Conservation (phyloP, 2,888 invertebrate genomes). For the Ptychoptera contaminata region DNA sequence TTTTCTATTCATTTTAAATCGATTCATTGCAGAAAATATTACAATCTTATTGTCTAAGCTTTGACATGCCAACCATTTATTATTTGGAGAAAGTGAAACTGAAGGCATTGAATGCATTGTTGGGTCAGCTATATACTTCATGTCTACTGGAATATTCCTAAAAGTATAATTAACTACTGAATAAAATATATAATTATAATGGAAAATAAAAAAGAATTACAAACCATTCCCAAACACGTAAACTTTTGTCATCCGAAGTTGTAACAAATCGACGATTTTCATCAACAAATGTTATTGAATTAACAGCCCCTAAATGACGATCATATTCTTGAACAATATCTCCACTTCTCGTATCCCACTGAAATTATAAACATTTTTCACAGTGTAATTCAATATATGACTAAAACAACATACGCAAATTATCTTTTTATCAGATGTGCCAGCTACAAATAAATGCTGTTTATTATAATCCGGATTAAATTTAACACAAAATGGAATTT, state of each 20-base stretch:
- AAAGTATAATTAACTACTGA: background rate
- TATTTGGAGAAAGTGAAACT: constrained; percentile 87
- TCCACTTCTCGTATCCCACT: constrained; percentile 91
- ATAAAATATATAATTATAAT: background rate
- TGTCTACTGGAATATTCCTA: constrained; percentile 84
- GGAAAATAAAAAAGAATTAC: constrained; percentile 23
- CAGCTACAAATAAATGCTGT: constrained; percentile 94
- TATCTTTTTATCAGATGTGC: constrained; percentile 98
- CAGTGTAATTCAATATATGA: constrained; percentile 1
- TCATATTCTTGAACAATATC: constrained; percentile 98
- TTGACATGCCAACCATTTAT: constrained; percentile 98
- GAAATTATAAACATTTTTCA: background rate
- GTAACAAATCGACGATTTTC: constrained; percentile 96
- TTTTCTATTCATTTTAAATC: constrained; percentile 95
- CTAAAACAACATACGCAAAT: constrained; percentile 93
- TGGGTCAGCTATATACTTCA: constrained; percentile 99
- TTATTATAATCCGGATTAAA: constrained; percentile 96
- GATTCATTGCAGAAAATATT: constrained; percentile 92
- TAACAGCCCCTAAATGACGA: constrained; percentile 95
- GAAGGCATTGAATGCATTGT: constrained; percentile 99
- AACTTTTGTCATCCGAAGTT: constrained; percentile 96
- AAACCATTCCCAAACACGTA: constrained; percentile 97
- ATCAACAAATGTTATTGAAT: constrained; percentile 98
- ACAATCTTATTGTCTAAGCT: constrained; percentile 98
- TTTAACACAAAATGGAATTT: constrained; percentile 95